These are phyloP conservation scores for Palaemon carinicauda DNA, from an alignment of 1,140 invertebrate species.

Conservation along the genomic window DNA sequence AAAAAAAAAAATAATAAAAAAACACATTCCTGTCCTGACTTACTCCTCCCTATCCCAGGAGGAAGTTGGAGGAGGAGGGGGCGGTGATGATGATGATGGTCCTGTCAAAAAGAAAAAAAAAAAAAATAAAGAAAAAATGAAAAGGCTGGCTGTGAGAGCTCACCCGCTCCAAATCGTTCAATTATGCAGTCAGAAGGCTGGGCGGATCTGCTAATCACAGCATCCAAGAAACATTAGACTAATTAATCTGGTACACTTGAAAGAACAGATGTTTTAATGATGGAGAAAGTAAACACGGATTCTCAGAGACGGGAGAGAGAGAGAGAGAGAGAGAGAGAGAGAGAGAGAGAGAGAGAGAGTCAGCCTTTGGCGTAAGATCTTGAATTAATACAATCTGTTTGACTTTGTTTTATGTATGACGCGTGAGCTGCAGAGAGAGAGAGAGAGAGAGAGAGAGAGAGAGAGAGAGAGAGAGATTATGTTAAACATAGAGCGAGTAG, in stretches of 20 bases:
- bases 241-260: slow-evolving; percentile 31
- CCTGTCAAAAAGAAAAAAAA: background rate
- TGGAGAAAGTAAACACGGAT: background rate
- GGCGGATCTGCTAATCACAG: slow-evolving; percentile 21
- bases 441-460: background rate
- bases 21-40: background rate
- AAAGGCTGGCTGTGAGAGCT: background rate
- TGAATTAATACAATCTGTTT: slow-evolving; percentile 29
- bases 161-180: slow-evolving; percentile 21
- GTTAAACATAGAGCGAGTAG: background rate
- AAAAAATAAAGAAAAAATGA: background rate
- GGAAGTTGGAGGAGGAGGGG: no score
- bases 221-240: slow-evolving; percentile 33
- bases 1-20: no score
- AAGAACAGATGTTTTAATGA: slow-evolving; percentile 39
- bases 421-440: background rate
- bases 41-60: background rate
- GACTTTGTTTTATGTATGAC: background rate
- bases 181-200: slow-evolving; percentile 10
- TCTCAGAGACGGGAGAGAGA: background rate
- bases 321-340: background rate
- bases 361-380: background rate
- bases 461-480: background rate
- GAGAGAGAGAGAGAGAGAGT: background rate
- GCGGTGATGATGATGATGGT: background rate